Percentiles rank a stretch among this genome's conserved stretches.
Conservation (phyloP, 2,113 vertebrate genomes). For the Spizaetus ornatus region DNA sequence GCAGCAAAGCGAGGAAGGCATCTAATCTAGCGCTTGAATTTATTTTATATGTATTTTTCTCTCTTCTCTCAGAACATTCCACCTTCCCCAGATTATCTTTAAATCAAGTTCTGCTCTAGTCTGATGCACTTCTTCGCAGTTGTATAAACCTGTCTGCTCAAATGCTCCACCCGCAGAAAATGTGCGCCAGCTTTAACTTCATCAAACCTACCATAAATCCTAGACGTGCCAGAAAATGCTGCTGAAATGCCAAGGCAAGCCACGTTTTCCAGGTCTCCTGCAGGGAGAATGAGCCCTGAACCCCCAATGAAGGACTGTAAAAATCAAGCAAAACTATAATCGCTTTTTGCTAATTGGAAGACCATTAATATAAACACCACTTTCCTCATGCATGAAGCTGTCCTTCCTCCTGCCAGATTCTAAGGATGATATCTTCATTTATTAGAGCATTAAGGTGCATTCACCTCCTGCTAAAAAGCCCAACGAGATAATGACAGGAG, state of each 20-base stretch:
- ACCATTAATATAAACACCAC: background rate
- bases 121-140: conserved; percentile 23
- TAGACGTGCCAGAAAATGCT: background rate
- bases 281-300: background rate
- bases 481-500: background rate
- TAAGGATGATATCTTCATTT: background rate
- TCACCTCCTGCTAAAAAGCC: background rate
- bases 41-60: conserved; percentile 33
- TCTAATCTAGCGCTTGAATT: background rate
- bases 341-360: conserved; percentile 22
- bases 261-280: background rate
- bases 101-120: conserved; percentile 17
- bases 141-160: conserved; percentile 44
- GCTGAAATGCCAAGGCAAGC: background rate
- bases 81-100: background rate
- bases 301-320: background rate
- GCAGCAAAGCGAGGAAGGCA: background rate
- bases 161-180: conserved; percentile 15
- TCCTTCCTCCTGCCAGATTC: background rate
- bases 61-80: conserved; percentile 4
- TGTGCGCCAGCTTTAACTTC: conserved; percentile 31
- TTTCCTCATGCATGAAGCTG: background rate
- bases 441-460: background rate
- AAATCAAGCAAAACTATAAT: background rate
- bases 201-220: conserved; percentile 25